A percentile compares a stretch with the other conserved stretches of the same genome.
Evolutionary conservation across 2,888 invertebrate species (phyloP).

Genomic region (Stenolophus ochropezus): DNA sequence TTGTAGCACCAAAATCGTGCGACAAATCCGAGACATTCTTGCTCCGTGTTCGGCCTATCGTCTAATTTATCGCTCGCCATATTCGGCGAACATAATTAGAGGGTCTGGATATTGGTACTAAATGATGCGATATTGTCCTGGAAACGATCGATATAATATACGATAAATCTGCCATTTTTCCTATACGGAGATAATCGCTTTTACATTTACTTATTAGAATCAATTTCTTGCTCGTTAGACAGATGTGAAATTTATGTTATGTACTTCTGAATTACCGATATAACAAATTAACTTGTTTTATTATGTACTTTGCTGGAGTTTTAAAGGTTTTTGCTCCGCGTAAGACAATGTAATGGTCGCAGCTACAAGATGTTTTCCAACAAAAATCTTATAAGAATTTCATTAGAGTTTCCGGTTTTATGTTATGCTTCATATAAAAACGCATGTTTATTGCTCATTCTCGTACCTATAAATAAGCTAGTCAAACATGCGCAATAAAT

Average conservation of each 20-base stretch:
- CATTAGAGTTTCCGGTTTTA: conserved; percentile 56
- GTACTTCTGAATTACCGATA: conserved; percentile 57
- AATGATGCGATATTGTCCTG: conserved; percentile 31
- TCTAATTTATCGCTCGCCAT: conserved; percentile 40
- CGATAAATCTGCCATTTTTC: conserved; percentile 50
- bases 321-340: conserved; percentile 32
- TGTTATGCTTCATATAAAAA: conserved; percentile 38
- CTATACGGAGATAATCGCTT: conserved; percentile 50
- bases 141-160: conserved; percentile 47
- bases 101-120: conserved; percentile 42
- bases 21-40: conserved; percentile 10
- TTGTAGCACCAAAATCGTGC: conserved; percentile 20
- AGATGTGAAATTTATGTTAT: conserved; percentile 56
- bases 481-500: background rate
- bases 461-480: conserved; percentile 19
- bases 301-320: conserved; percentile 46
- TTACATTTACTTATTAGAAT: conserved; percentile 52
- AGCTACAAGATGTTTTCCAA: conserved; percentile 48
- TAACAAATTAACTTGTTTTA: conserved; percentile 60
- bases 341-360: conserved; percentile 53
- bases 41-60: conserved; percentile 12
- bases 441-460: conserved; percentile 25
- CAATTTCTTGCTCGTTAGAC: conserved; percentile 58
- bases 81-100: conserved; percentile 48
- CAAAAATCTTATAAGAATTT: conserved; percentile 58